Evolutionary conservation across 1,140 invertebrate species (phyloP).

Genomic region (Rhopalosiphum padi): DNA sequence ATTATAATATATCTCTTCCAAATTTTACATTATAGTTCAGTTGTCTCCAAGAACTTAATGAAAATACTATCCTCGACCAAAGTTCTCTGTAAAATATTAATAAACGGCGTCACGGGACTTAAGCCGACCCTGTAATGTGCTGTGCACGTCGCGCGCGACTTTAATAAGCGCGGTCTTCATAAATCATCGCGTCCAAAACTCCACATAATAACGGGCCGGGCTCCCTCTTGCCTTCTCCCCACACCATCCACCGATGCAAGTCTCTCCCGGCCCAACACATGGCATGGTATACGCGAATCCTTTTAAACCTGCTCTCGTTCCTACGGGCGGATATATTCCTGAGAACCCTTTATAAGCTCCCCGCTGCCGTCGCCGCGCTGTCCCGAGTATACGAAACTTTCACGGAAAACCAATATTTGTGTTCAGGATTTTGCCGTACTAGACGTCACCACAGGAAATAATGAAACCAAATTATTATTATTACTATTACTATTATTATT

Average conservation of each 20-base stretch:
- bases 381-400: constrained; percentile 36
- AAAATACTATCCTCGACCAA: background rate
- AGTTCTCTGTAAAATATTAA: constrained; percentile 49
- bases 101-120: constrained; percentile 55
- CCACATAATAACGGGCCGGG: constrained; percentile 45
- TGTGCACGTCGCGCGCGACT: constrained; percentile 41
- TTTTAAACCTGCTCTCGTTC: constrained; percentile 45
- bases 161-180: constrained; percentile 57
- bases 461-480: constrained; percentile 43
- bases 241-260: background rate
- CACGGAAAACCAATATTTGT: constrained; percentile 55
- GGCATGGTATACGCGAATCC: constrained; percentile 20
- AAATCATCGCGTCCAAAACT: constrained; percentile 55
- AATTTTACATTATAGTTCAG: background rate
- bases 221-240: background rate
- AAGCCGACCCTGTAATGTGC: constrained; percentile 35
- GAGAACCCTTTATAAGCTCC: constrained; percentile 57
- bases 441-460: constrained; percentile 25
- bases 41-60: constrained; percentile 54
- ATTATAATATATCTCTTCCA: background rate
- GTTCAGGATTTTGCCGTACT: constrained; percentile 33
- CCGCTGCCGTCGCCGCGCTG: background rate
- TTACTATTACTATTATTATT: background rate
- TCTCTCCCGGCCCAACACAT: background rate
- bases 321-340: constrained; percentile 50